phyloP scores from a whole-genome alignment of 2,113 vertebrate genomes.

The Amia ocellicauda region DNA sequence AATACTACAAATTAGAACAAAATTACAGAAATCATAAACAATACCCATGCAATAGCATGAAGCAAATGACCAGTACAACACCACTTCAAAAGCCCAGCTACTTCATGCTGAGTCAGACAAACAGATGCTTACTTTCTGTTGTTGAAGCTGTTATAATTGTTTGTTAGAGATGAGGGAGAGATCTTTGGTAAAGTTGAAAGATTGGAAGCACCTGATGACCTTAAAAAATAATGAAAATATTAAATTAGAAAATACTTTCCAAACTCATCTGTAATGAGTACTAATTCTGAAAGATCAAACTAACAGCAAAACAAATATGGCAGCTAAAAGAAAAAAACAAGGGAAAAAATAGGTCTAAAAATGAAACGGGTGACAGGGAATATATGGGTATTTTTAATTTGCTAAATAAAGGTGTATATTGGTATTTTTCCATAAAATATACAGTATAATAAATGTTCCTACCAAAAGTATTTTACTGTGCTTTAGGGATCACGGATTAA shows the following conservation, averaged over 20 bases:
- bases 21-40: not conserved
- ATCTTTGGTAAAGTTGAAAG: conserved; percentile 99
- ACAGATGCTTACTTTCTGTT: conserved; percentile 95
- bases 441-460: no score
- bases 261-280: no score
- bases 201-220: conserved; percentile 98
- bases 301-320: no score
- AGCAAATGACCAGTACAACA: conserved; percentile 2
- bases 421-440: no score
- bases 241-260: conserved; percentile 56
- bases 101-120: conserved; percentile 34
- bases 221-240: conserved; percentile 93
- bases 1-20: not conserved
- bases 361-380: conserved; percentile 12
- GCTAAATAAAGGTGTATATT: no score
- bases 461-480: no score
- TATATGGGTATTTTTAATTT: no score
- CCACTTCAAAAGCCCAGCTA: conserved; percentile 28
- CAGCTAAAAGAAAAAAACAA: conserved; percentile 39
- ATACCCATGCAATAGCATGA: not conserved
- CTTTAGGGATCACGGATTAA: no score
- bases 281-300: no score
- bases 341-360: conserved; percentile 16
- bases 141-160: conserved; percentile 99
- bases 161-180: conserved; percentile 97